Conservation (phyloP, 2,888 invertebrate genomes). For the Heliconius erato region DNA sequence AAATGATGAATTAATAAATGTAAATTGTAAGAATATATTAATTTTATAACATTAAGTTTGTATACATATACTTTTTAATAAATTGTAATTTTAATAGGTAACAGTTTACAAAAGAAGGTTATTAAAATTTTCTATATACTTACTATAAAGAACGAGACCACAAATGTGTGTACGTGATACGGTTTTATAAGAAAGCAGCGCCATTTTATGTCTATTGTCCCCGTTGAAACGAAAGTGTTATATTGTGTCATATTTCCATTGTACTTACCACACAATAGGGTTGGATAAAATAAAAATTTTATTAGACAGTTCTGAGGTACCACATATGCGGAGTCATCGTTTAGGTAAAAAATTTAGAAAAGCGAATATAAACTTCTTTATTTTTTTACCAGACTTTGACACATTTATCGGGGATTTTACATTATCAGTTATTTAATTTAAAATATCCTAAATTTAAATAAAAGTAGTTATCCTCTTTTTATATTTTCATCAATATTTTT, state of each 20-base stretch:
- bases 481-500: no score
- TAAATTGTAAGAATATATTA: not conserved
- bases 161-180: constrained; percentile 9
- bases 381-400: not conserved
- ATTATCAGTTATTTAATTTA: no score
- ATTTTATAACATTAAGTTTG: not conserved
- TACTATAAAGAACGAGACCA: not conserved
- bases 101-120: not conserved
- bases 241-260: constrained; percentile 41
- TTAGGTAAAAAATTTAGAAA: not conserved
- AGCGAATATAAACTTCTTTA: not conserved
- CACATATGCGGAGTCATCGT: not conserved
- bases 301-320: not conserved
- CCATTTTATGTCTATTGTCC: constrained; percentile 33
- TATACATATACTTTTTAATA: not conserved
- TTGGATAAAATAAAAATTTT: constrained; percentile 10
- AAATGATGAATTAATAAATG: no score
- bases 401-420: no score
- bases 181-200: constrained; percentile 21
- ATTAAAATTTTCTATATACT: not conserved
- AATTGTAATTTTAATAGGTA: no score
- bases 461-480: no score
- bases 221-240: constrained; percentile 36
- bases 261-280: constrained; percentile 31
- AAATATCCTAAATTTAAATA: no score